phyloP scores from a whole-genome alignment of 2,888 invertebrate species.

The Matsumyia berberina region DNA sequence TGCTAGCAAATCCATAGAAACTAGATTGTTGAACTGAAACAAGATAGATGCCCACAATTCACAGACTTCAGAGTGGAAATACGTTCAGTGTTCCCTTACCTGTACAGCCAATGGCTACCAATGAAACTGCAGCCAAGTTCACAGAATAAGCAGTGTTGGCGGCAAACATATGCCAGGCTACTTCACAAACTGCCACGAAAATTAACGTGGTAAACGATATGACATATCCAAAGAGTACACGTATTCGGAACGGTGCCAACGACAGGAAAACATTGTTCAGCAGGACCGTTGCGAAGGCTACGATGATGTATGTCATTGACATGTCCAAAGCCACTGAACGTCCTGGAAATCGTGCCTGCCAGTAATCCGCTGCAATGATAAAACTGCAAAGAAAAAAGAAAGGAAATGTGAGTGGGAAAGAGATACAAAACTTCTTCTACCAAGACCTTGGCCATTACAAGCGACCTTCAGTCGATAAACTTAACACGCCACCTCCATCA shows the following conservation, averaged over 20 bases:
- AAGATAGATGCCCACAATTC: neutral
- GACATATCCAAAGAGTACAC: slow-evolving; percentile 94
- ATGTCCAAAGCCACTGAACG: slow-evolving; percentile 96
- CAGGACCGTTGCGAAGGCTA: slow-evolving; percentile 94
- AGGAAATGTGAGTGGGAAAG: too few relatives aligned
- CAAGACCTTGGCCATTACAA: neutral
- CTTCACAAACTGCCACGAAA: slow-evolving; percentile 93
- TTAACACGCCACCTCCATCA: neutral
- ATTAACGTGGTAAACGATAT: slow-evolving; percentile 92
- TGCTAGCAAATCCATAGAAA: slow-evolving; percentile 96
- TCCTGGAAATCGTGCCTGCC: slow-evolving; percentile 92
- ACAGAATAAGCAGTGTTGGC: slow-evolving; percentile 91
- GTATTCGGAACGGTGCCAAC: slow-evolving; percentile 91
- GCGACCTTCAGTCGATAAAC: neutral
- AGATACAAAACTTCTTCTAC: too few relatives aligned
- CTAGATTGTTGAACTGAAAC: slow-evolving; percentile 93
- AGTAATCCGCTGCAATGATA: slow-evolving; percentile 97
- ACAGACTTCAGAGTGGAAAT: neutral
- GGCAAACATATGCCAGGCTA: slow-evolving; percentile 93
- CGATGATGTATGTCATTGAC: slow-evolving; percentile 95
- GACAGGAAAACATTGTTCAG: slow-evolving; percentile 94
- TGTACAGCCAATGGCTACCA: slow-evolving; percentile 95
- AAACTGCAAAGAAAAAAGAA: slow-evolving; percentile 86
- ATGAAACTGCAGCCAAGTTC: slow-evolving; percentile 92
- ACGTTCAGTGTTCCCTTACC: slow-evolving; percentile 76